Percentiles rank a stretch among this genome's conserved stretches.
These are phyloP conservation scores for Julus scanicus DNA, from an alignment of 2,888 invertebrate genomes.

Conservation along the genomic window DNA sequence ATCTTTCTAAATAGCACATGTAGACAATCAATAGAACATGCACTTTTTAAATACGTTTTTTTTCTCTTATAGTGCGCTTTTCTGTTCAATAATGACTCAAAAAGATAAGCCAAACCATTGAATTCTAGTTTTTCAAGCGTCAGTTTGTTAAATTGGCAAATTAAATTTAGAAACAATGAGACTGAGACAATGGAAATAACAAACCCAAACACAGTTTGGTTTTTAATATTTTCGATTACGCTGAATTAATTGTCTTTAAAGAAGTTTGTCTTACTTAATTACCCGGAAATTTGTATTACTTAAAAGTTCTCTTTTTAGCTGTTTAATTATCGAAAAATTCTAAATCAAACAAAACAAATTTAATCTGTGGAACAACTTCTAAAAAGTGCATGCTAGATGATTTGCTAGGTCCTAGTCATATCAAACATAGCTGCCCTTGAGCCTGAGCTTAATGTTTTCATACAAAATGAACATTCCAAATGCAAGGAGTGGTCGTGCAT, in stretches of 20 bases:
- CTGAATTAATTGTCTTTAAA: too few species aligned
- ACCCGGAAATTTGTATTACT: too few species aligned
- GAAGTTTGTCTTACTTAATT: too few species aligned
- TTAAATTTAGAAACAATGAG: too few species aligned
- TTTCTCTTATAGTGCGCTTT: neutral
- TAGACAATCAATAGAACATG: slow-evolving; percentile 49
- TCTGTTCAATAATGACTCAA: neutral
- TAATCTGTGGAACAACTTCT: neutral
- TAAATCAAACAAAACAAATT: neutral
- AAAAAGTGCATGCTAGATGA: slow-evolving; percentile 11
- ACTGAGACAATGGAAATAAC: too few species aligned
- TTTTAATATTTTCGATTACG: neutral
- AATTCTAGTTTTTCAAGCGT: neutral
- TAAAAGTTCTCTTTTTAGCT: too few species aligned
- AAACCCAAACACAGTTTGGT: neutral
- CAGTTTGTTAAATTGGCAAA: too few species aligned
- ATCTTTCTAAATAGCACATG: neutral
- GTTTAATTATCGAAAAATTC: too few species aligned
- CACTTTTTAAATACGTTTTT: neutral
- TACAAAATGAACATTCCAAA: slow-evolving; percentile 49
- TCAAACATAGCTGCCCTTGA: slow-evolving; percentile 37
- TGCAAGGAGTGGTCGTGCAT: slow-evolving; percentile 41
- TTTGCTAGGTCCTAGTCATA: slow-evolving; percentile 41
- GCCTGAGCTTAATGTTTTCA: neutral
- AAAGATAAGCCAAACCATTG: too few species aligned